Base-by-base conservation (phyloP, 2,888 invertebrate genomes). In the Scotopteryx bipunctaria region DNA sequence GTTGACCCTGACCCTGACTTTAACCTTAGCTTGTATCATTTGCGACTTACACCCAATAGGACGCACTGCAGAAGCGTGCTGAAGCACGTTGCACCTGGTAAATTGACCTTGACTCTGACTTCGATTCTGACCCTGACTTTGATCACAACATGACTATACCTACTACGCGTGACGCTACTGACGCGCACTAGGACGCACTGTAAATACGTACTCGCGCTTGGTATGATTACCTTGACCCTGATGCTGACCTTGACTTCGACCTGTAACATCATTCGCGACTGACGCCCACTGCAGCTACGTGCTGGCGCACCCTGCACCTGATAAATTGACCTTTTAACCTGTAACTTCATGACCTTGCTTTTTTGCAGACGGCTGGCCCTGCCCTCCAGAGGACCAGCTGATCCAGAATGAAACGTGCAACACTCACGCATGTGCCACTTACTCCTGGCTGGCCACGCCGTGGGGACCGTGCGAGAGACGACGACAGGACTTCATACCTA, bases 391-490 rank as follows among this genome's bases (percentile, higher is more conserved):
- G 59, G 91, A 91, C 44, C 91, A 91, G 61, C 76, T 92, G 46
- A 53, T 88, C 1, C 92, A 93, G 67, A 91, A 89, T 58, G 92
- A 92, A 60, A 84, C 91, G 0, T 93, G 93, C 71, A 92, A 92
- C 70, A 83, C 82, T 0, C 92, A 92, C 61, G 91, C 91, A 0
- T 92, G 92, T 63, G 90, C 91, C 16, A 91, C 92, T 0, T 93
- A 92, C 80, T 91, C 92, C 35, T 93, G 93, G 93, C 82, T 92
- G 8, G 87, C 92, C 1, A 86, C 92, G 0, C 92, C 92, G 0
- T 93, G 93, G 93, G 91, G 92, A 25, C 86, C 91, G 0, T 92
- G 92, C 58, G 86, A 86, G 61, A 76, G 81, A 2, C 67, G 80
- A 2, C 71, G 66, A 0, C 83, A 82, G 40, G 91, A 91, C 55